Base-by-base conservation (phyloP, 2,113 vertebrate genomes). In the Semnornis frantzii region DNA sequence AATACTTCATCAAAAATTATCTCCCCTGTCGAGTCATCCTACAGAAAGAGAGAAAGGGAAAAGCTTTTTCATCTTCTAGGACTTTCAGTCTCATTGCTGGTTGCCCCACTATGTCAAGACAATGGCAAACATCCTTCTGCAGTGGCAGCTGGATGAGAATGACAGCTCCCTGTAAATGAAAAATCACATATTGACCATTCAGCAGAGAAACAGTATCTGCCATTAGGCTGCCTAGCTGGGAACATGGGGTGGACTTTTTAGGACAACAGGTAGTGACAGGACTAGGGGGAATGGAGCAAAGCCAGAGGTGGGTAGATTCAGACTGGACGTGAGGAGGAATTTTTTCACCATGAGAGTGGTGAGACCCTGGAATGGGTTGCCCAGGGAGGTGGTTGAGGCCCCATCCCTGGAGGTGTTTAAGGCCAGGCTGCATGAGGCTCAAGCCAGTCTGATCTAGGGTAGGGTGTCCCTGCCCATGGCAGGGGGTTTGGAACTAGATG, bases 1-100 rank as follows among this genome's bases (percentile, higher is more conserved):
- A 99, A 99, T 68, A 99, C 99, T 96, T 99, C 99, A 89, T 99
- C 99, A 65, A 99, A 99, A 91, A 99, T 98, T 96, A 99, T 99
- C 97, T 99, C 99, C 15, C 99, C 99, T 1, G 99, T 99, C 89
- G 99, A 98, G 95, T 99, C 99, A 92, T 99, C 99, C 99, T 99
- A 96, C 33, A 90, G 72, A 88, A 95, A 91, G 6, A 92, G 54
- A 79, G 42, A 91, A 63, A 85, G 7, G 12, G 21, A 85, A 82
- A 9, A 65, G 16, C 34, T 72, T 54, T 69, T 62, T 28, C 6
- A 75, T 25, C 20, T 54, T 58, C 31, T n/a, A n/a, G 8, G 54
- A 74, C 59, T 21, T 79, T 44, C 39, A 34, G 0, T 46, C 14
- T 81, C 37, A 34, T 4, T 59, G 31, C 19, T 44, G 15, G 10